phyloP scores from a whole-genome alignment of 2,797 vertebrate species.

The Taeniopygia guttata region DNA sequence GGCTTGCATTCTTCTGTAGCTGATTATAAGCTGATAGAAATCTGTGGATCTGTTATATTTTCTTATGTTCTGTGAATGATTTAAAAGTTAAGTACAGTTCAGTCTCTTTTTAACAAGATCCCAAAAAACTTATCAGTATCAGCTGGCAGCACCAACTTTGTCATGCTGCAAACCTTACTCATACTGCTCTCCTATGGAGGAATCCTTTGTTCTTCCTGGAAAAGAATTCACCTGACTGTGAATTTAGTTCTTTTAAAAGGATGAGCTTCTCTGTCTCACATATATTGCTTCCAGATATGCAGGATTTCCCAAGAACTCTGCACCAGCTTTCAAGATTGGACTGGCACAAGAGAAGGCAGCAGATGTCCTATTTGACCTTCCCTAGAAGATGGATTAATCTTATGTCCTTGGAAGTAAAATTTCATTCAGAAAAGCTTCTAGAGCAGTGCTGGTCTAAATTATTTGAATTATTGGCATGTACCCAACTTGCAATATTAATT shows the following conservation, averaged over 20 bases:
- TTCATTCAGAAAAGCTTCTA: not conserved
- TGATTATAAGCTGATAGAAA: not conserved
- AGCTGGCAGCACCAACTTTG: not conserved
- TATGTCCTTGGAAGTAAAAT: not conserved
- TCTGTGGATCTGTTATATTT: not conserved
- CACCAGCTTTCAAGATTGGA: not conserved
- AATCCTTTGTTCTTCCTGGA: not conserved
- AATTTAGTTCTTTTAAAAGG: not conserved
- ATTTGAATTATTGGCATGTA: not conserved
- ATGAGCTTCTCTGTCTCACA: not conserved
- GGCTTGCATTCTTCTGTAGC: not conserved
- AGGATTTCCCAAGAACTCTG: not conserved
- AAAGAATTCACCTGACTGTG: not conserved
- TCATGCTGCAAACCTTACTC: not conserved
- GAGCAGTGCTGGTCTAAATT: not conserved
- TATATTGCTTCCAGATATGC: not conserved
- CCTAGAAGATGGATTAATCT: not conserved
- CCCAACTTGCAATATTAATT: not conserved
- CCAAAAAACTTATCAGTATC: not conserved
- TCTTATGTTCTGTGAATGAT: not conserved
- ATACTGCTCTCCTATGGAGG: not conserved
- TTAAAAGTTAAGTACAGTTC: not conserved
- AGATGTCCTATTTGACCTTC: not conserved
- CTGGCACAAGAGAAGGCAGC: not conserved
- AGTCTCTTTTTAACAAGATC: not conserved